Evolutionary conservation across 2,113 vertebrate species (phyloP).

Genomic region (Rhizomys pruinosus): DNA sequence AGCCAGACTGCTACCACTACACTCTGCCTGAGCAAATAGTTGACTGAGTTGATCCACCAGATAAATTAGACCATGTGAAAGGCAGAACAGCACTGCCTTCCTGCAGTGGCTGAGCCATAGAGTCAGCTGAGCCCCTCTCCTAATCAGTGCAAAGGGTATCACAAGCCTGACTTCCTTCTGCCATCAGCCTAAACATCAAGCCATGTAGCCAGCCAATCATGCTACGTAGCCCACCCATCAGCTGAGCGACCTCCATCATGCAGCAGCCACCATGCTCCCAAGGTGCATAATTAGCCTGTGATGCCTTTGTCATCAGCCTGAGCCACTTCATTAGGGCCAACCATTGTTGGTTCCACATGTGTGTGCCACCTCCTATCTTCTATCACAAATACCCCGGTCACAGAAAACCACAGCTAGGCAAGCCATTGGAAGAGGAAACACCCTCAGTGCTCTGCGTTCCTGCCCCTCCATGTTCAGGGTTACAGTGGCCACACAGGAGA

Average conservation of each 20-base stretch:
- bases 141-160: background rate
- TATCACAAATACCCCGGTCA: background rate
- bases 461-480: no score
- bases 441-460: background rate
- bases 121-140: background rate
- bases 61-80: background rate
- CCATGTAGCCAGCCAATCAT: fast-evolving
- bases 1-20: no score
- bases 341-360: background rate
- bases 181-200: background rate
- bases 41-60: background rate
- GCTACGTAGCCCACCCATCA: background rate
- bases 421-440: background rate
- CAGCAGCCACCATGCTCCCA: background rate
- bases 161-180: background rate
- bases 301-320: background rate
- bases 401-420: background rate
- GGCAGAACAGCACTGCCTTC: background rate
- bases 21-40: background rate
- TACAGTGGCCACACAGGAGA: background rate
- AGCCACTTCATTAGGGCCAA: background rate
- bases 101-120: background rate
- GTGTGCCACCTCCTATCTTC: background rate
- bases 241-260: background rate
- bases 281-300: background rate